These are phyloP conservation scores for Chelmon rostratus DNA, from an alignment of 2,797 vertebrate species.

Conservation along the genomic window DNA sequence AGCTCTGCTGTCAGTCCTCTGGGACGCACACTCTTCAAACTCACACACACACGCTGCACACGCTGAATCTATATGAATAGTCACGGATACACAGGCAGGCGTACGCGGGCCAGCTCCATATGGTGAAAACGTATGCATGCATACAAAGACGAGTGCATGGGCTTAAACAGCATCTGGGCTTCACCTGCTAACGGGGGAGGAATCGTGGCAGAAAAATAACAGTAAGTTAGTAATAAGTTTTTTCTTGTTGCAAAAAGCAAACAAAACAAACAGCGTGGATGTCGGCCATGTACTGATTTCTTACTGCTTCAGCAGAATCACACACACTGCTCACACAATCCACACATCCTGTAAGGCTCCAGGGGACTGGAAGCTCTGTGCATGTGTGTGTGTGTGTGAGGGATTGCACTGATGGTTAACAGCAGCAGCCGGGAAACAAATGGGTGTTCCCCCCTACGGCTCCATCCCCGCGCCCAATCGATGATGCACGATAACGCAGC, in stretches of 20 bases:
- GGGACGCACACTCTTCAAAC: constrained; percentile 31
- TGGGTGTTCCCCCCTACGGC: constrained; percentile 51
- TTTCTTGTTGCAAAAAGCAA: too few relatives aligned
- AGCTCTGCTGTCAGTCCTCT: constrained; percentile 31
- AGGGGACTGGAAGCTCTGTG: constrained; percentile 3
- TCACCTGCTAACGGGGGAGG: background rate
- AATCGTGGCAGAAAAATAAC: background rate
- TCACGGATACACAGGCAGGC: background rate
- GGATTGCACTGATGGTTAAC: constrained; percentile 54
- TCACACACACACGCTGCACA: background rate
- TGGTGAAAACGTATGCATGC: background rate
- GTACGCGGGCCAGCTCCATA: background rate
- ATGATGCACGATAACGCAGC: constrained; percentile 63
- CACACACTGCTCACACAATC: background rate
- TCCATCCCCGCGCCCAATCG: constrained; percentile 52
- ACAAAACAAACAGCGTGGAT: background rate
- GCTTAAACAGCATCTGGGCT: background rate
- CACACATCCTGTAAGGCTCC: constrained; percentile 8
- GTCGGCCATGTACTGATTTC: background rate
- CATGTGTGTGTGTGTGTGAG: constrained; percentile 4
- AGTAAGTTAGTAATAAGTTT: too few relatives aligned
- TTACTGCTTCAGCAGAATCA: background rate
- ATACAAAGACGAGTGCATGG: background rate
- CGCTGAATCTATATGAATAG: constrained; percentile 15
- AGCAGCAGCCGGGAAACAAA: constrained; percentile 63